Evolutionary conservation across 1,140 invertebrate genomes (phyloP), one percentile per base, ranked within the genome.

Genomic region (Diorhabda sublineata): DNA sequence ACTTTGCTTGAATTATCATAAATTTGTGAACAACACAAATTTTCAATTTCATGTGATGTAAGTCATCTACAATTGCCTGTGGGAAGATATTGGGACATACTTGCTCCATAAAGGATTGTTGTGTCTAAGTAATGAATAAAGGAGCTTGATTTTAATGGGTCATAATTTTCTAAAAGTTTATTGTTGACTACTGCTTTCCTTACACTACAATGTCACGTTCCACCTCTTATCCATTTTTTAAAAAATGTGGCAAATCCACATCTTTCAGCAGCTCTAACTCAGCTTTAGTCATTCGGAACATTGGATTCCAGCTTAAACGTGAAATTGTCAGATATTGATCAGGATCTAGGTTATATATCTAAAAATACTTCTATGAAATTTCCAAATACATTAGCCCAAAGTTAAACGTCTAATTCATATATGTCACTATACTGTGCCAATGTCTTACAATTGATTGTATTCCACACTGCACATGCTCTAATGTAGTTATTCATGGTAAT

Each of bases 181-280:
- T 66, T 68, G 42, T 76, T 59, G 73, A 59, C 52, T 76, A 71
- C 68, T 74, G 68, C 69, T 69, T 76, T 26, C 73, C 75, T 7
- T 64, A 74, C 58, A 69, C 70, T 52, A 72, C 71, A 70, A 65
- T 76, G 8, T 67, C 71, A 52, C 9, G 9, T 52, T 6, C 47
- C 47, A 52, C 47, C 47, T 52, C 47, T 52, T 52, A 52, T 52
- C 5, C 47, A 5, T 52, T 52, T 52, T 9, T 52, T 2, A 52
- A 2, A 52, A 52, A 2, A 52, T 52, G 47, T 1, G 9, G 47
- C 47, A 52, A 6, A 52, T 52, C 2, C 9, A 52, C 9, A 9
- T 52, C 47, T 5, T 5, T 52, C 9, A 52, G 9, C 5, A 52
- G 47, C 9, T 52, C 47, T 9, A 52, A 9, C 9, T 52, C 47